These are phyloP conservation scores for Folsomia manolachei DNA, from an alignment of 2,888 invertebrate genomes.

Conservation along the genomic window DNA sequence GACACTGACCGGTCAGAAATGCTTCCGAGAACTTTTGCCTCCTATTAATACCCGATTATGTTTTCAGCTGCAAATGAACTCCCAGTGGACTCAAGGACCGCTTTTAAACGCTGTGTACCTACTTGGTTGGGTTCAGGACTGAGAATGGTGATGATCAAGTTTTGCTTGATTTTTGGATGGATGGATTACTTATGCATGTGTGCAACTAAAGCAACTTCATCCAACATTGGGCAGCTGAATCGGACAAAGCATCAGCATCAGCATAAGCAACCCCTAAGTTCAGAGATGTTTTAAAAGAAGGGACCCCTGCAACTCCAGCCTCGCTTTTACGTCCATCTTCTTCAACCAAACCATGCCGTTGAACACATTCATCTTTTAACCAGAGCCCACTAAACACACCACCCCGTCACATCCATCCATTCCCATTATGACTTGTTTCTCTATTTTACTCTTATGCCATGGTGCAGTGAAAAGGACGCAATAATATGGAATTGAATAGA, in stretches of 20 bases:
- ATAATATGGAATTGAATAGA: background rate
- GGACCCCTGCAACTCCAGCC: constrained; percentile 15
- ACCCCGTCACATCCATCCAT: background rate
- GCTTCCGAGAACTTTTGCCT: background rate
- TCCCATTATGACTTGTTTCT: background rate
- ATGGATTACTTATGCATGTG: background rate
- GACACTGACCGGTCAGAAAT: background rate
- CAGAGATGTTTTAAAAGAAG: constrained; percentile 11
- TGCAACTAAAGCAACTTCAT: background rate
- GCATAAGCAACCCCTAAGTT: background rate
- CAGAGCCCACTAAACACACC: background rate
- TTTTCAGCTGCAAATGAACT: background rate
- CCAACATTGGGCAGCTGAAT: background rate
- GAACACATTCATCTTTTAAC: background rate
- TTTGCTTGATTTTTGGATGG: background rate
- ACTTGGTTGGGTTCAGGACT: background rate
- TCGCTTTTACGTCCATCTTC: constrained; percentile 5
- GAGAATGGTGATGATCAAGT: background rate
- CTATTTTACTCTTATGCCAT: background rate
- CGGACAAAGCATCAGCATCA: background rate
- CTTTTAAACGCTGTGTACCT: no score
- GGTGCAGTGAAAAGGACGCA: background rate
- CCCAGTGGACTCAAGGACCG: background rate
- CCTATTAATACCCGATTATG: background rate
- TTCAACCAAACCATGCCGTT: background rate